Evolutionary conservation across 1,140 invertebrate genomes (phyloP).

Genomic region (Geopemphigus sp.): DNA sequence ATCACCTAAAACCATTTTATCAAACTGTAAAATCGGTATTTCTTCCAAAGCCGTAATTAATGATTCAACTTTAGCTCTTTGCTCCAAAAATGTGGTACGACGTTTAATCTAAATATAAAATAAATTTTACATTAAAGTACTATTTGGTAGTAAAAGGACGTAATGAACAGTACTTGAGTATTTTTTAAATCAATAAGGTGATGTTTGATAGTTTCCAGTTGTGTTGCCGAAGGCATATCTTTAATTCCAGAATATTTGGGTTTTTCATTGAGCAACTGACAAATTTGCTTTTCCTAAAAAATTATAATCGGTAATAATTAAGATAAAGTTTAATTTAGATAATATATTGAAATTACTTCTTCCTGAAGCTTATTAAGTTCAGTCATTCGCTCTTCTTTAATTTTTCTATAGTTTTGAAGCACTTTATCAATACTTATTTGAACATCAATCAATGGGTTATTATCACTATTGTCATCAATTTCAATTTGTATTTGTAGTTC

Average conservation of each 20-base stretch:
- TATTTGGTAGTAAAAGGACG: background rate
- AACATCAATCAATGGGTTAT: conserved; percentile 40
- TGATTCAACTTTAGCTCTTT: conserved; percentile 25
- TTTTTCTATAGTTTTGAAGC: conserved; percentile 21
- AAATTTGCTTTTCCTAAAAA: conserved; percentile 42
- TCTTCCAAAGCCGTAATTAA: conserved; percentile 18
- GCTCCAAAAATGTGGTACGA: conserved; percentile 6
- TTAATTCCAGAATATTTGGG: conserved; percentile 8
- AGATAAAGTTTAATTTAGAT: background rate
- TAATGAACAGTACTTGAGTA: conserved; percentile 28
- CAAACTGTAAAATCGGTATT: conserved; percentile 26
- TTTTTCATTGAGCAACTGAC: conserved; percentile 20
- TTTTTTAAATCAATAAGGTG: conserved; percentile 32
- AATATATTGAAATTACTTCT: conserved; percentile 29
- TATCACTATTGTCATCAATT: conserved; percentile 41
- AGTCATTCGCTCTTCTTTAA: conserved; percentile 45
- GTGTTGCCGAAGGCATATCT: conserved; percentile 34
- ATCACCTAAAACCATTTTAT: conserved; percentile 37
- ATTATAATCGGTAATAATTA: background rate
- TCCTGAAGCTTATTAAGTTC: conserved; percentile 34
- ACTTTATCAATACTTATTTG: conserved; percentile 44
- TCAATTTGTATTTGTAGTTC: conserved; percentile 27
- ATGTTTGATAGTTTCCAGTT: conserved; percentile 27
- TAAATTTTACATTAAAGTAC: background rate
- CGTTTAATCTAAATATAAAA: conserved; percentile 35